These are phyloP conservation scores for Nasonia oneida DNA, from an alignment of 2,888 invertebrate species.

Conservation along the genomic window DNA sequence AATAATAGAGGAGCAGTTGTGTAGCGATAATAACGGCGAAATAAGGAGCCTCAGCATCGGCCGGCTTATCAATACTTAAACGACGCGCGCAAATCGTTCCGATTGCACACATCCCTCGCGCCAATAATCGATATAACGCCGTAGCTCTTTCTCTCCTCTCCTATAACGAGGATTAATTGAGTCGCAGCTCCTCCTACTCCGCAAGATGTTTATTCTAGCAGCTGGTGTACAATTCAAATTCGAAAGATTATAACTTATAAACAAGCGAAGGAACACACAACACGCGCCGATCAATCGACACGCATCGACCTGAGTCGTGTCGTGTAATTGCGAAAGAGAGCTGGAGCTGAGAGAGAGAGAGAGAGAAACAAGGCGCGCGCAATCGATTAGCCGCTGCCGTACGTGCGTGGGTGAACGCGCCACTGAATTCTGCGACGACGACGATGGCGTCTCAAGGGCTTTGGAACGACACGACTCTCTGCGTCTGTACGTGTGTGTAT, in stretches of 20 bases:
- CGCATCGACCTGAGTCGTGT: background rate
- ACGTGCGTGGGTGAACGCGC: constrained; percentile 26
- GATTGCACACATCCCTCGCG: constrained; percentile 23
- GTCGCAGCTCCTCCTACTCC: constrained; percentile 58
- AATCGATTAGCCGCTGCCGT: background rate
- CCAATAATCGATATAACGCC: constrained; percentile 25
- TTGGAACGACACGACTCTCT: background rate
- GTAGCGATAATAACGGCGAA: background rate
- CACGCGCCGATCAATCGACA: background rate
- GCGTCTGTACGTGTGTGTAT: background rate
- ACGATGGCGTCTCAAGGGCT: constrained; percentile 15
- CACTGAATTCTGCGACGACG: constrained; percentile 8
- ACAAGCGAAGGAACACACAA: background rate
- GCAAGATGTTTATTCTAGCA: constrained; percentile 39
- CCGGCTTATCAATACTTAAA: constrained; percentile 39
- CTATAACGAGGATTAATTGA: constrained; percentile 48
- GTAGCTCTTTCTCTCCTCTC: background rate
- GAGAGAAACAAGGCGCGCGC: background rate
- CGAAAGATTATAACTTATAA: too few species aligned
- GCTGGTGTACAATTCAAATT: background rate
- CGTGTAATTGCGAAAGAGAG: background rate
- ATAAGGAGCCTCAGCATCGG: too few species aligned
- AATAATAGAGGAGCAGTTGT: background rate
- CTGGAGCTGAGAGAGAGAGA: background rate
- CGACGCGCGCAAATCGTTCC: constrained; percentile 30